Evolutionary conservation across 2,113 vertebrate species (phyloP), one percentile per base, ranked within the genome.

Genomic region (Ctenodactylus gundi): DNA sequence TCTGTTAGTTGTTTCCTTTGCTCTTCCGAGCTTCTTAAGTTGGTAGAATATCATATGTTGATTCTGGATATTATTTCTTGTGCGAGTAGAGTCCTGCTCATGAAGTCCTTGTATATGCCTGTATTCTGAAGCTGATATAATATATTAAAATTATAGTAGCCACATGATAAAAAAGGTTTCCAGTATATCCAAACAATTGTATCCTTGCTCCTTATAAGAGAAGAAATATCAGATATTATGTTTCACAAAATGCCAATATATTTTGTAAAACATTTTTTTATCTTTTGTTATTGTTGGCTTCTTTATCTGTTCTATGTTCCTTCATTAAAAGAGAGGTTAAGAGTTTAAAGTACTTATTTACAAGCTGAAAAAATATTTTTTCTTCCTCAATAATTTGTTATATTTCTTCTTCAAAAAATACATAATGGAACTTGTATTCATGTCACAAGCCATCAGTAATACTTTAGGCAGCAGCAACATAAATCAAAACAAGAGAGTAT

Each of bases 401-500:
- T 65, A 73, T 78, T 65, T 83, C 82, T 36, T 90, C 44, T 68
- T 86, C 49, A 21, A 64, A 53, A 64, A 49, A 39, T 36, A 65
- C 53, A 21, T 5, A 75, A 72, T 65, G 17, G 1, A 4, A 73
- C 23, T 25, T 80, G 2, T 29, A 57, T 83, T 49, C 31, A 23
- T 77, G 90, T 84, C 34, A 76, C 65, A 72, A 62, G 18, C 1
- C 49, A 81, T 60, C 29, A 44, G 14, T 41, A 46, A 73, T 57
- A 49, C 17, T 36, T 93, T 65, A 75, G 7, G 12, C 7, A 92
- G 57, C 36, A 88, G 29, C 20, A 82, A 57, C n/a, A 92, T 87
- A 62, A 86, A 82, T 88, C 36, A 94, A 76, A 75, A 65, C 60
- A 87, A 84, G 90, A 95, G 9, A 11, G 12, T 75, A 60, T 72